Base-by-base conservation (phyloP, 2,888 invertebrate genomes). In the Athalia rosae region DNA sequence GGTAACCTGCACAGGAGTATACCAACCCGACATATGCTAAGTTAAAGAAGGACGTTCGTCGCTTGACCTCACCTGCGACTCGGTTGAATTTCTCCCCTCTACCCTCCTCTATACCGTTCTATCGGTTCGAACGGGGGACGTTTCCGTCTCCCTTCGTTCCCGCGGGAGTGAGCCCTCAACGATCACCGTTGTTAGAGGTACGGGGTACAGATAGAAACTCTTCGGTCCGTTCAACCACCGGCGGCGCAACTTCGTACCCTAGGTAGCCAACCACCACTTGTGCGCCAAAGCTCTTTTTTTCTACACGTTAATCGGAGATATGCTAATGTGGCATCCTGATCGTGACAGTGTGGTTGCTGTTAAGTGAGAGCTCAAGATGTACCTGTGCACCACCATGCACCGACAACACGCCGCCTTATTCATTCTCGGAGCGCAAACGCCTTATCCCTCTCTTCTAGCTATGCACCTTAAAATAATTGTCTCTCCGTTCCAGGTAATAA, bases 281-380 rank as follows among this genome's bases (percentile, higher is more conserved):
- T 82, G 84, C 28, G 28, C 82, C 62, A 62, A 74, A 74, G 62
- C 74, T 74, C 28, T 28, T 28, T 28, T 28, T 59, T 62, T 84
- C 84, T 84, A 85, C 87, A 85, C 86, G 85, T 81, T 80, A 78
- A 85, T 83, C 82, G 82, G 84, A 85, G 89, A 89, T 89, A 89
- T 89, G 89, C 89, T 89, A 89, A 89, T 89, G 89, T 83, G 80
- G 79, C 82, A 82, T 86, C 84, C 85, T 86, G 89, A 89, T 89
- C 89, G 89, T 89, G 89, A 89, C 89, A 87, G 86, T 84, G 85
- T 79, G 84, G 83, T 85, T 83, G 28, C 28, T 28, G 86, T 87
- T 89, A 89, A 89, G 89, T 89, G 86, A 89, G 89, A 88, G 89
- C 89, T 89, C 89, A 89, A 89, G 86, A 85, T 83, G 84, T 84